phyloP scores from a whole-genome alignment of 2,797 vertebrate species.

The Bryconaethiops microstoma region DNA sequence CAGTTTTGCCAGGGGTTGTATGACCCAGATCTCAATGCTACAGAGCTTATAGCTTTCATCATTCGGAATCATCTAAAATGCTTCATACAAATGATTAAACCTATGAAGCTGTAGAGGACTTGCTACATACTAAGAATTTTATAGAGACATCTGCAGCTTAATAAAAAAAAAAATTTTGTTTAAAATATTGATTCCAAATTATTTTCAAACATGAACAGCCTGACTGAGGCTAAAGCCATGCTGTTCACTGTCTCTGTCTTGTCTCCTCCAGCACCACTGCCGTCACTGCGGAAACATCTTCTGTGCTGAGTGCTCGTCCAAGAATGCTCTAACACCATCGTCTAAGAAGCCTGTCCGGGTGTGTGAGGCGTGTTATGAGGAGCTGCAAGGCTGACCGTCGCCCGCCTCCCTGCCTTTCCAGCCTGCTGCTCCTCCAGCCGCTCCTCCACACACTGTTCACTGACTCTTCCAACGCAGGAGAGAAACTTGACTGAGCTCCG shows the following conservation, averaged over 20 bases:
- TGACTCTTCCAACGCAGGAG: constrained; percentile 23
- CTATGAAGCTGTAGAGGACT: too few relatives aligned
- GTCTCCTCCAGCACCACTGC: constrained; percentile 90
- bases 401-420: neutral
- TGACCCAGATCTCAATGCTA: too few relatives aligned
- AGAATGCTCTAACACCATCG: constrained; percentile 92
- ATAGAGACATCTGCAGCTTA: too few relatives aligned
- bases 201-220: neutral
- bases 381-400: constrained; percentile 87
- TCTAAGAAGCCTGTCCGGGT: constrained; percentile 98
- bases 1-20: too few relatives aligned
- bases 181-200: too few relatives aligned
- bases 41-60: too few relatives aligned
- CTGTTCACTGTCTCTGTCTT: constrained; percentile 38
- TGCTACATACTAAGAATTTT: too few relatives aligned
- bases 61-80: too few relatives aligned
- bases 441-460: constrained; percentile 38
- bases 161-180: too few relatives aligned
- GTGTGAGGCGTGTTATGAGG: constrained; percentile 92
- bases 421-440: constrained; percentile 7
- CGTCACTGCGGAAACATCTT: constrained; percentile 99
- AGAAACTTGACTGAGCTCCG: neutral
- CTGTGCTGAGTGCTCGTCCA: constrained; percentile 92
- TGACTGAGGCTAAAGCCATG: neutral
- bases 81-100: too few relatives aligned